Evolutionary conservation across 2,113 vertebrate species (phyloP).

Genomic region (Orientallactaga bullata): DNA sequence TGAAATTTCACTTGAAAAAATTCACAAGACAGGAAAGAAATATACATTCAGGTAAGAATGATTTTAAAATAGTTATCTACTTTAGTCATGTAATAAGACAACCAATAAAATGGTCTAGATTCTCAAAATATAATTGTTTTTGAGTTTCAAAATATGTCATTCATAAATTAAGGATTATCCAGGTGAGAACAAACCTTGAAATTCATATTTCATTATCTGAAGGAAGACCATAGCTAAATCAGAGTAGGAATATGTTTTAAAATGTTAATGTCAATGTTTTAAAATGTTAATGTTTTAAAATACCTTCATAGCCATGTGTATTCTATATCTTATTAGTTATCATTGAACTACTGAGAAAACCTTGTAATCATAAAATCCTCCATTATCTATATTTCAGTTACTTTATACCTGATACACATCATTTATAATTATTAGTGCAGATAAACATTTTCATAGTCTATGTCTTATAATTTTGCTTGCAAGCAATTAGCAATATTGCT

Average conservation of each 20-base stretch:
- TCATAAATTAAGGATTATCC: neutral
- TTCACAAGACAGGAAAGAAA: conserved; percentile 26
- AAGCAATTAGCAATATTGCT: neutral
- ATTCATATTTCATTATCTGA: neutral
- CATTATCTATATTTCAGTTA: neutral
- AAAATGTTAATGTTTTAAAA: neutral
- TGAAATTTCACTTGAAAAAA: neutral
- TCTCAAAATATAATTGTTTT: conserved; percentile 4
- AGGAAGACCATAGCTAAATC: conserved; percentile 17
- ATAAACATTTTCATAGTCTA: neutral
- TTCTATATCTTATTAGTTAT: neutral
- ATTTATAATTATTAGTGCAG: conserved; percentile 20
- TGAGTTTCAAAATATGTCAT: conserved; percentile 17
- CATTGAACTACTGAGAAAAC: neutral
- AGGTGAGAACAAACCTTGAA: neutral
- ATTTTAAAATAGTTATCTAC: conserved; percentile 14
- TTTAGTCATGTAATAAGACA: neutral
- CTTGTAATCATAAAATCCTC: neutral
- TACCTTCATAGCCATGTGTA: neutral
- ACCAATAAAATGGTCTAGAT: neutral
- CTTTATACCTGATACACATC: neutral
- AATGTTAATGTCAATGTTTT: no score
- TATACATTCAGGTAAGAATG: conserved; percentile 59
- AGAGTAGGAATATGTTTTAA: neutral
- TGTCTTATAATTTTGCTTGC: conserved; percentile 1